Evolutionary conservation across 2,113 vertebrate genomes (phyloP), one percentile per base, ranked within the genome.

Genomic region (Rhinoptilus africanus): DNA sequence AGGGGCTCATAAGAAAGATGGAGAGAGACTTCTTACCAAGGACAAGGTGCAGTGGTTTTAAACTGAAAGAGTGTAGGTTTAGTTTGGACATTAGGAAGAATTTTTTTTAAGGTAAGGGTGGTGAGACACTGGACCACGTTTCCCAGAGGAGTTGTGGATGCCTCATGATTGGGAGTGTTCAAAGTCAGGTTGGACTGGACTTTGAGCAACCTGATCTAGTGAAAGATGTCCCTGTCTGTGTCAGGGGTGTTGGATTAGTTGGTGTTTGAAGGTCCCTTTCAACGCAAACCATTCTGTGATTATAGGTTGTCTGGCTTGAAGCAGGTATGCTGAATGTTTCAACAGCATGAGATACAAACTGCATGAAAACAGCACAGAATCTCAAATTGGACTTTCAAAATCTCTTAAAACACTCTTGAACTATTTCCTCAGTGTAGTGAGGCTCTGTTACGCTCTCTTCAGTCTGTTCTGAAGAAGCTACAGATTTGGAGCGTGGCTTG

Each of bases 331-430:
- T 47, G 37, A 67, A 37, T 26, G 8, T 80, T 93, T 88, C 54
- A 37, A 24, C 28, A 41, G 48, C 19, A 11, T 69, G 79, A 92
- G 28, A 27, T 26, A 59, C 15, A 57, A 60, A 35, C 34, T 88
- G 19, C 56, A 45, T 66, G 67, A 71, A 80, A 87, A 57, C 37
- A 76, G 64, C 14, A 13, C 1, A 20, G 26, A 51, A 12, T 84
- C 68, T 86, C 72, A 60, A 57, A 62, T 0, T 41, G 30, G 43
- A 63, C 56, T 77, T 84, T 39, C 27, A 86, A 77, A 91, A 67
- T 92, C 43, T 85, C 50, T 86, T 88, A n/a, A 88, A 77, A 93
- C 71, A 63, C 34, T 86, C 39, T 92, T 95, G 75, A 71, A 89
- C 72, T 84, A 39, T 45, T 87, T 75, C 45, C 3, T 43, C 37